Conservation (phyloP, 2,113 vertebrate species). For the Pundamilia nyererei region DNA sequence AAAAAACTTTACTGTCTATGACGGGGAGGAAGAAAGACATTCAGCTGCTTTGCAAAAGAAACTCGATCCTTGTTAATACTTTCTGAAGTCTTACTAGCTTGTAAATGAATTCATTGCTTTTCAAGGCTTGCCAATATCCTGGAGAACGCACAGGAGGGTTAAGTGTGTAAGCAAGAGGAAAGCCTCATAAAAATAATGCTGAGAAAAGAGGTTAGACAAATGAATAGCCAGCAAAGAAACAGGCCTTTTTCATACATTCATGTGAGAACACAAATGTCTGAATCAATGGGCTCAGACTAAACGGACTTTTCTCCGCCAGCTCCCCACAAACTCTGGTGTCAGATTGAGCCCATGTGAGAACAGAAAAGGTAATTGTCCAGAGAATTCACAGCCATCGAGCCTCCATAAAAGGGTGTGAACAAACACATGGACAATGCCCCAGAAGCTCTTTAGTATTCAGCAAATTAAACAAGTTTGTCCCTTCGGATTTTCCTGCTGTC, state of each 20-base stretch:
- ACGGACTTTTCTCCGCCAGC: not conserved
- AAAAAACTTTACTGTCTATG: not conserved
- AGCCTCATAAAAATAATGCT: not conserved
- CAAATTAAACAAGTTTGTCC: not conserved
- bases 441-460: not conserved
- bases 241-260: not conserved
- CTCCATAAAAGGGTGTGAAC: not conserved
- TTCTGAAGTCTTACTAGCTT: not conserved
- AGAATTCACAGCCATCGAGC: not conserved
- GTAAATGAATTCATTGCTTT: not conserved
- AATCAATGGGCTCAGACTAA: not conserved
- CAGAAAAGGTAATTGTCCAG: not conserved
- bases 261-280: not conserved
- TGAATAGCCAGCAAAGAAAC: not conserved
- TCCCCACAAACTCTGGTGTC: not conserved
- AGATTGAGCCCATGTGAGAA: not conserved
- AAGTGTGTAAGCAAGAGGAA: not conserved
- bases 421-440: not conserved
- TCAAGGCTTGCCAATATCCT: not conserved
- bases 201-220: not conserved
- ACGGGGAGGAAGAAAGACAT: not conserved
- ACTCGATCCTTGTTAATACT: not conserved
- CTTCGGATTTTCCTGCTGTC: not conserved
- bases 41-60: not conserved
- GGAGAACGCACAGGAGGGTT: not conserved